Conservation (phyloP, 2,113 vertebrate genomes). For the Xenopus laevis region DNA sequence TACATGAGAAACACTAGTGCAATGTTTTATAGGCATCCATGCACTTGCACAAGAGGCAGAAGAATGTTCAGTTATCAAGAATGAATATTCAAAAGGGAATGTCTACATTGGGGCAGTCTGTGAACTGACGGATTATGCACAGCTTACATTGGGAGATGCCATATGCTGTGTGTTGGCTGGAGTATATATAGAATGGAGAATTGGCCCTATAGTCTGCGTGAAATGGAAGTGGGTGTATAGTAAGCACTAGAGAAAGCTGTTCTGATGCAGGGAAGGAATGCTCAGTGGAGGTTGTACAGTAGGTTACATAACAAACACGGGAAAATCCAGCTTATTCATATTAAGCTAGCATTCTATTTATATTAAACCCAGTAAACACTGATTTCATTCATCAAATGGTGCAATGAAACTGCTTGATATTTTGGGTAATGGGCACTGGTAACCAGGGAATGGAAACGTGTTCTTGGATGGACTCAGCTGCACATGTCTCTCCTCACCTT, state of each 20-base stretch:
- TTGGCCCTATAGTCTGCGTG: neutral
- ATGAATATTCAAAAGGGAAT: too few relatives aligned
- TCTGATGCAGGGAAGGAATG: neutral
- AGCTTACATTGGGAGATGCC: slow-evolving; percentile 12
- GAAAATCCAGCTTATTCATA: neutral
- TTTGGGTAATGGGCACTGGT: too few relatives aligned
- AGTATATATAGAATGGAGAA: slow-evolving; percentile 9
- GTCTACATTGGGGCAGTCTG: too few relatives aligned
- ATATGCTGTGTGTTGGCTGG: slow-evolving; percentile 28
- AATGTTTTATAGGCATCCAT: too few relatives aligned
- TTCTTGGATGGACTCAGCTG: slow-evolving; percentile 28
- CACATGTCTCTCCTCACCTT: slow-evolving; percentile 41
- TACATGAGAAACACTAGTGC: neutral
- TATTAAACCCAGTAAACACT: too few relatives aligned
- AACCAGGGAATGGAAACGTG: too few relatives aligned
- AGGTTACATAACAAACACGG: neutral
- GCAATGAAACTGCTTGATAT: too few relatives aligned
- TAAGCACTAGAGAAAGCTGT: neutral
- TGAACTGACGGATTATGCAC: slow-evolving; percentile 5
- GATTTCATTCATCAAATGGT: too few relatives aligned
- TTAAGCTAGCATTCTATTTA: too few relatives aligned
- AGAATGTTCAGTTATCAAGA: too few relatives aligned
- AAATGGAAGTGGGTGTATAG: neutral
- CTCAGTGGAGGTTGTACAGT: neutral
- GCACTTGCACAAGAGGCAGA: too few relatives aligned